Percentiles rank a stretch among this genome's conserved stretches.
These are phyloP conservation scores for Trichopria drosophilae DNA, from an alignment of 2,888 invertebrate species.

Conservation along the genomic window DNA sequence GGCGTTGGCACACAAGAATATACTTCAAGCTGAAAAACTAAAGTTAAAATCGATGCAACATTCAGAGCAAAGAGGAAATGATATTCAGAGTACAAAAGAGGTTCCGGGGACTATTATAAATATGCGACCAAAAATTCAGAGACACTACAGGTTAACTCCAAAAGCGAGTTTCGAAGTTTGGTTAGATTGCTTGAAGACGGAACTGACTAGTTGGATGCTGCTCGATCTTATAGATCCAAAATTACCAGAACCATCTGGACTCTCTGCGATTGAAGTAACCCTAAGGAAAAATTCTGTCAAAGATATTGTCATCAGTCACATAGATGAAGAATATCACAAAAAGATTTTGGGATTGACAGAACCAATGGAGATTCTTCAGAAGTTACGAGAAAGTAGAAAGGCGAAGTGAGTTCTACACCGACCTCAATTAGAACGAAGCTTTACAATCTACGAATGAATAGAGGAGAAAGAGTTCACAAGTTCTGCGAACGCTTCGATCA, in stretches of 20 bases:
- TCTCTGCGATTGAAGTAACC: constrained; percentile 1
- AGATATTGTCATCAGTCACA: constrained; percentile 31
- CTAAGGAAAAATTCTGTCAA: constrained; percentile 24
- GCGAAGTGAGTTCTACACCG: constrained; percentile 29
- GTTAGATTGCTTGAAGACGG: constrained; percentile 31
- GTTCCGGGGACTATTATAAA: background rate
- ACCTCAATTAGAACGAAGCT: constrained; percentile 28
- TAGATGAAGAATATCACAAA: constrained; percentile 33
- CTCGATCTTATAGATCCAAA: constrained; percentile 27
- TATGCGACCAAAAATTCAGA: constrained; percentile 26
- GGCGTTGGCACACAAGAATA: background rate
- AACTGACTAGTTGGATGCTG: constrained; percentile 29
- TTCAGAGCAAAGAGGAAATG: too few relatives aligned
- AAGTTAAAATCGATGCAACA: constrained; percentile 8
- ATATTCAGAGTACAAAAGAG: constrained; percentile 5
- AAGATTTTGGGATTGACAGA: constrained; percentile 29
- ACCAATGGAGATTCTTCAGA: constrained; percentile 31
- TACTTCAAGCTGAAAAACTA: constrained; percentile 15
- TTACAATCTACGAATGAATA: constrained; percentile 30
- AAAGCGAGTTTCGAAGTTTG: constrained; percentile 31
- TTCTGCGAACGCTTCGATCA: constrained; percentile 32
- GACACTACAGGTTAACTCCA: constrained; percentile 29
- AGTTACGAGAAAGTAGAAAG: constrained; percentile 22
- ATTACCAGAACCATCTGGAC: constrained; percentile 6
- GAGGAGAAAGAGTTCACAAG: constrained; percentile 30